Base-by-base conservation (phyloP, 37 sponge, comb jelly and placozoan species). In the Chondrosia reniformis region DNA sequence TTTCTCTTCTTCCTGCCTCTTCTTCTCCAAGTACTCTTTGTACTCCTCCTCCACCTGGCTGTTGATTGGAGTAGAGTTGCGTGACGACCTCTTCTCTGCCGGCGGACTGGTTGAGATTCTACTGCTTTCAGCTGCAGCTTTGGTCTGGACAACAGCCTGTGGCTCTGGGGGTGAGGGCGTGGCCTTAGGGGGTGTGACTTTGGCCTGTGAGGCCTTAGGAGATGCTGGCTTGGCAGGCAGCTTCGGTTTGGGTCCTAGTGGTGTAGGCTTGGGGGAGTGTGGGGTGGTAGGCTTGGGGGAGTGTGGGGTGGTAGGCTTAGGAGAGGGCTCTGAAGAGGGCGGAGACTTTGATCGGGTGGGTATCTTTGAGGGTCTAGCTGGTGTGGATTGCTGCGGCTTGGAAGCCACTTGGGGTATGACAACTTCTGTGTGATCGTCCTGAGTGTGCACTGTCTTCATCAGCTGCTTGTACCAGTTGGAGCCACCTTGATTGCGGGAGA, bases 381-480 rank as follows among this genome's bases (percentile, higher is more conserved):
- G 15, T 25, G 39, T 44, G 22, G 61, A 6, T 59, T 25, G 30
- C 12, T 1, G 72, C 21, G 41, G 2, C 72, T 24, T 34, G 13
- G 72, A 39, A 37, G 37, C 72, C 3, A 44, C 3, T 7, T 24
- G 31, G 1, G 72, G 72, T 24, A 69, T 69, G 43, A 38, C 38
- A 1, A 69, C 44, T 24, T 69, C 72, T 1, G 40, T 69, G 24
- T 30, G n/a, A 24, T 69, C 72, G 24, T 69, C 72, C 9, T 69
- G 72, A 10, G 15, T 25, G 19, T 69, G 38, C 43, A 69, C 8
- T 8, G 72, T 69, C 72, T 69, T 69, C 72, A 69, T 69, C 42
- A 69, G 43, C 72, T 69, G 43, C 72, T 69, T 69, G 10, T 69
- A 69, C 72, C 72, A 69, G 72, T 39, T 69, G n/a, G 72, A 36